Conservation (phyloP, 2,797 vertebrate genomes). For the Anisognathus igniventris region DNA sequence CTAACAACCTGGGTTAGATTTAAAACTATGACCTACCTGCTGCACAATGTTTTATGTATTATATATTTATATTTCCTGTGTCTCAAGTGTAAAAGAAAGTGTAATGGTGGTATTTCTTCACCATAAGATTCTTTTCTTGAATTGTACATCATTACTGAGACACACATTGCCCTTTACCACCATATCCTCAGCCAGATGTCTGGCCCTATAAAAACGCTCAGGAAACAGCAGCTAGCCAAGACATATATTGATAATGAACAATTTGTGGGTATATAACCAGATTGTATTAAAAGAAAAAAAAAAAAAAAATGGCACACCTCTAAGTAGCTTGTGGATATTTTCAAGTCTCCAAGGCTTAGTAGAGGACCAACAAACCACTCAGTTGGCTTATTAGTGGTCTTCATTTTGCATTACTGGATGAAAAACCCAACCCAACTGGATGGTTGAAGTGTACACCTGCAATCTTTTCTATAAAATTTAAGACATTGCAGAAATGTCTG, state of each 20-base stretch:
- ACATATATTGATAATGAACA: background rate
- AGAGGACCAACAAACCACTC: background rate
- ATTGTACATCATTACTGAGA: background rate
- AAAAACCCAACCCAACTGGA: too few species aligned
- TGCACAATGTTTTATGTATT: background rate
- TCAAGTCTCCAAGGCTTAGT: background rate
- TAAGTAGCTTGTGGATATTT: background rate
- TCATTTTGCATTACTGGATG: background rate
- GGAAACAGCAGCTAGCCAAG: slow-evolving; percentile 24
- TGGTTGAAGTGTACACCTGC: background rate
- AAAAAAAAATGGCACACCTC: background rate
- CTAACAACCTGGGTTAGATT: background rate
- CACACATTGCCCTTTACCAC: background rate
- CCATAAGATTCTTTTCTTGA: background rate
- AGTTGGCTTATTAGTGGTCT: background rate
- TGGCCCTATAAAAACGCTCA: background rate
- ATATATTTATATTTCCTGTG: background rate
- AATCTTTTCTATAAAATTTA: background rate
- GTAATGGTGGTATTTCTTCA: background rate
- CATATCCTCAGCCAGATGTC: background rate
- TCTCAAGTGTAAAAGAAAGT: background rate
- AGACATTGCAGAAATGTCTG: background rate
- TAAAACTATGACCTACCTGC: background rate
- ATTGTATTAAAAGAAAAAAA: background rate
- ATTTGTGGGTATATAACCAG: background rate